Conservation (phyloP, 2,113 vertebrate species). For the Oryzias celebensis region DNA sequence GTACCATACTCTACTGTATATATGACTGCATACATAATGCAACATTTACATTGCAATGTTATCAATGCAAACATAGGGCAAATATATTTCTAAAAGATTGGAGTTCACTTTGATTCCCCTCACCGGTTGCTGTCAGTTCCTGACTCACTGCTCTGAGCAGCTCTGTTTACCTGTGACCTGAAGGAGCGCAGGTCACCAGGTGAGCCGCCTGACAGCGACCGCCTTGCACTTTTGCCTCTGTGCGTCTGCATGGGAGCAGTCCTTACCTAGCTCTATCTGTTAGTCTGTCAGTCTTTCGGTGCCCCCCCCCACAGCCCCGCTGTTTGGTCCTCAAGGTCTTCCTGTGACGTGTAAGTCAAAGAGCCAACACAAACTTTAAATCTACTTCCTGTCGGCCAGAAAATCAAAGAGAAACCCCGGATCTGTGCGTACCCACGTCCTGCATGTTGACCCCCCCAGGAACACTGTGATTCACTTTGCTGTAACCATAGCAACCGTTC, state of each 20-base stretch:
- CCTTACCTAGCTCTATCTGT: slow-evolving; percentile 34
- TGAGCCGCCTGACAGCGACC: slow-evolving; percentile 54
- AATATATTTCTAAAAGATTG: slow-evolving; percentile 35
- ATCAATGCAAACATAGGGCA: slow-evolving; percentile 60
- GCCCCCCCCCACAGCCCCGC: background rate
- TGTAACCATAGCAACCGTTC: slow-evolving; percentile 35
- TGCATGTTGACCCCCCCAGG: slow-evolving; percentile 71
- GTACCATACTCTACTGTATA: slow-evolving; percentile 53
- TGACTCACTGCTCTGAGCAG: slow-evolving; percentile 37
- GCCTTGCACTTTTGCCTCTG: slow-evolving; percentile 77
- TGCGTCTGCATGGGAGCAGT: slow-evolving; percentile 57
- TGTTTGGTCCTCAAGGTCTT: slow-evolving; percentile 22
- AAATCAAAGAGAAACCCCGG: slow-evolving; percentile 20
- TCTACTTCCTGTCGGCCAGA: slow-evolving; percentile 9
- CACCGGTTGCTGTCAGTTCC: slow-evolving; percentile 13
- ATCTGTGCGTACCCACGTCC: slow-evolving; percentile 48
- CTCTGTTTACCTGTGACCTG: slow-evolving; percentile 30
- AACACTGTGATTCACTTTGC: slow-evolving; percentile 72
- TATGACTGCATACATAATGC: slow-evolving; percentile 64
- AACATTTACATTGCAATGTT: slow-evolving; percentile 59
- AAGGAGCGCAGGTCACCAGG: slow-evolving; percentile 26
- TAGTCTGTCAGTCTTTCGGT: slow-evolving; percentile 36
- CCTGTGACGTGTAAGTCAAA: slow-evolving; percentile 33
- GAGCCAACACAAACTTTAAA: slow-evolving; percentile 34
- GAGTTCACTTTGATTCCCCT: slow-evolving; percentile 27